phyloP scores from a whole-genome alignment of 2,888 invertebrate genomes.

The Macrophya alboannulata region DNA sequence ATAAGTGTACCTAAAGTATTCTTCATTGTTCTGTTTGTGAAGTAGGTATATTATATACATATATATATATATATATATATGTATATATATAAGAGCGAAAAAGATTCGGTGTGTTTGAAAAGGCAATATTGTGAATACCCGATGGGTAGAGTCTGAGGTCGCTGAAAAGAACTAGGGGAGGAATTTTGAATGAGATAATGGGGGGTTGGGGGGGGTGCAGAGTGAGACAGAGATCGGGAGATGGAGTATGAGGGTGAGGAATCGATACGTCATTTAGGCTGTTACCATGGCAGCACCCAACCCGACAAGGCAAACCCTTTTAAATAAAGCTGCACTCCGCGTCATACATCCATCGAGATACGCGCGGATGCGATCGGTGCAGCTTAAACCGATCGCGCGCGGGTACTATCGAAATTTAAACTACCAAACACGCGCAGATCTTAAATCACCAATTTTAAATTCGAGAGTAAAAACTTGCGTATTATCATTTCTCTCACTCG shows the following conservation, averaged over 20 bases:
- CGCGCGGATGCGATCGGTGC: slow-evolving; percentile 2
- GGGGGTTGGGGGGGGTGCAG: slow-evolving; percentile 62
- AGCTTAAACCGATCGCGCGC: background rate
- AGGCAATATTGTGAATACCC: slow-evolving; percentile 62
- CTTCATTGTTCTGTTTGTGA: slow-evolving; percentile 36
- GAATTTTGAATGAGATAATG: slow-evolving; percentile 61
- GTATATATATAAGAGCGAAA: background rate
- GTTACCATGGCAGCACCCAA: slow-evolving; percentile 69
- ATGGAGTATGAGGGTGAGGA: slow-evolving; percentile 62
- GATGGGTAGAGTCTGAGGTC: slow-evolving; percentile 61
- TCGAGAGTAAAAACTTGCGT: too few relatives aligned
- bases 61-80: too few relatives aligned
- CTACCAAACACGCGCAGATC: background rate
- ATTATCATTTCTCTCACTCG: too few relatives aligned
- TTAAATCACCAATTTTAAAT: too few relatives aligned
- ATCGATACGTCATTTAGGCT: slow-evolving; percentile 70
- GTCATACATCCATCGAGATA: background rate
- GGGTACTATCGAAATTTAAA: background rate
- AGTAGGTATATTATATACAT: background rate
- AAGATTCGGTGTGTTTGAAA: slow-evolving; percentile 58
- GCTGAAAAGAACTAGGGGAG: slow-evolving; percentile 65
- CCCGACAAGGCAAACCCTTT: slow-evolving; percentile 54
- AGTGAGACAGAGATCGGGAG: slow-evolving; percentile 56
- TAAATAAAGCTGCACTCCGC: slow-evolving; percentile 38
- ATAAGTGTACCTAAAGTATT: background rate